Conservation (phyloP, 2,888 invertebrate species). For the Tachina lurida region DNA sequence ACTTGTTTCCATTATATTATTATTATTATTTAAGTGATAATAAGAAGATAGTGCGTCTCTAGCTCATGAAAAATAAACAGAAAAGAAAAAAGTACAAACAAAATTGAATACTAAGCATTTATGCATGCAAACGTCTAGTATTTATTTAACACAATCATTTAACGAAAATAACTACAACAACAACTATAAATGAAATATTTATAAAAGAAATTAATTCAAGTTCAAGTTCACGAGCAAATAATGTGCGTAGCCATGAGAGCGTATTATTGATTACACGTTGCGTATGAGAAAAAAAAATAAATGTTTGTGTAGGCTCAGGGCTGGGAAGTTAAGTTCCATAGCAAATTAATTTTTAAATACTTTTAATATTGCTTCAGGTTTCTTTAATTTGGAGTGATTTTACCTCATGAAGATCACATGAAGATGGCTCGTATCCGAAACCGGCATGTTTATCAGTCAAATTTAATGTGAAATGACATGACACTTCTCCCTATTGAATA, state of each 20-base stretch:
- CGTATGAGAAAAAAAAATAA: not conserved
- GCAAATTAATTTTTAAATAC: not conserved
- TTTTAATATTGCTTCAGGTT: not conserved
- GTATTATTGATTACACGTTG: conserved; percentile 16
- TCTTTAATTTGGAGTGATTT: too few species aligned
- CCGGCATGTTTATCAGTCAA: too few species aligned
- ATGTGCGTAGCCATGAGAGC: conserved; percentile 24
- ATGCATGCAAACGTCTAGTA: not conserved
- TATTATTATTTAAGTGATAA: too few species aligned
- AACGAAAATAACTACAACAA: not conserved
- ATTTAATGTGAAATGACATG: too few species aligned
- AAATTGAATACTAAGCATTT: conserved; percentile 11
- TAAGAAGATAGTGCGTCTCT: too few species aligned
- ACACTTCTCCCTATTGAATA: too few species aligned
- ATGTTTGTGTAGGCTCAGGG: conserved; percentile 1
- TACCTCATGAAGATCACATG: too few species aligned
- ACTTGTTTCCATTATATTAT: too few species aligned
- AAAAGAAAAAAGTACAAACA: not conserved
- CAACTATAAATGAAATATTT: conserved; percentile 27
- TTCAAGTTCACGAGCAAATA: conserved; percentile 65
- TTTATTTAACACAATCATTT: not conserved
- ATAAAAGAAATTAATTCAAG: conserved; percentile 41
- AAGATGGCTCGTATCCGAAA: too few species aligned
- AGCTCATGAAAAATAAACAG: too few species aligned
- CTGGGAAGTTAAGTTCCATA: not conserved